These are phyloP conservation scores for Nemotelus nigrinus DNA, from an alignment of 2,888 invertebrate species.

Conservation along the genomic window DNA sequence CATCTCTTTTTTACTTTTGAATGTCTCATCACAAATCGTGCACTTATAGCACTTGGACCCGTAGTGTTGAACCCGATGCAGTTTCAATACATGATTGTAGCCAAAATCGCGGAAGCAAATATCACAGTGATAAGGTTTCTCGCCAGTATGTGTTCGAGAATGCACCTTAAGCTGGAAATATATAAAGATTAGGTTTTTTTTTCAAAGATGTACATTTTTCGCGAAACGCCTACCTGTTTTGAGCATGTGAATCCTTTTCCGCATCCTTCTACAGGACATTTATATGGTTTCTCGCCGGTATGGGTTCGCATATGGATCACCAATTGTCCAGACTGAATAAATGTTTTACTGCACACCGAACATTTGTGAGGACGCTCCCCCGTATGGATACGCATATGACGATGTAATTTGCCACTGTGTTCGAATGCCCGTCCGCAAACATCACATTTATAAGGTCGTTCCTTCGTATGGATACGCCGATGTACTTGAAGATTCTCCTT, in stretches of 20 bases:
- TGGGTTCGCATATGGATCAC: constrained; percentile 92
- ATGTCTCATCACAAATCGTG: constrained; percentile 90
- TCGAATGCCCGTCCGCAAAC: constrained; percentile 90
- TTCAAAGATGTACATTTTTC: too few relatives aligned
- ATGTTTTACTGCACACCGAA: constrained; percentile 86
- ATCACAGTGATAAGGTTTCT: constrained; percentile 90
- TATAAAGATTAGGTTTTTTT: neutral
- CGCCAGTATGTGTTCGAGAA: constrained; percentile 89
- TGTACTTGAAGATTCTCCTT: constrained; percentile 93
- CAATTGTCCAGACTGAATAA: constrained; percentile 90
- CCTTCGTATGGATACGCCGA: constrained; percentile 89
- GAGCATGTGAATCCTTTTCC: constrained; percentile 93
- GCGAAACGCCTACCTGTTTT: constrained; percentile 69
- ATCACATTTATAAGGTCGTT: constrained; percentile 88
- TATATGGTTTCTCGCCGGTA: constrained; percentile 87
- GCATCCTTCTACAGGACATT: constrained; percentile 82
- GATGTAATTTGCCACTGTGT: constrained; percentile 88
- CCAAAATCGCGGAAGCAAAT: constrained; percentile 91
- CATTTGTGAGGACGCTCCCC: constrained; percentile 90
- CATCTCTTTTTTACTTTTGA: constrained; percentile 90
- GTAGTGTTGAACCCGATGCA: constrained; percentile 90
- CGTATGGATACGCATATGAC: constrained; percentile 91
- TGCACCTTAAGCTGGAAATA: constrained; percentile 77
- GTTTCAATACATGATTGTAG: constrained; percentile 88
- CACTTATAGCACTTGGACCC: constrained; percentile 93